Evolutionary conservation across 2,113 vertebrate genomes (phyloP).

Genomic region (Entosphenus tridentatus): DNA sequence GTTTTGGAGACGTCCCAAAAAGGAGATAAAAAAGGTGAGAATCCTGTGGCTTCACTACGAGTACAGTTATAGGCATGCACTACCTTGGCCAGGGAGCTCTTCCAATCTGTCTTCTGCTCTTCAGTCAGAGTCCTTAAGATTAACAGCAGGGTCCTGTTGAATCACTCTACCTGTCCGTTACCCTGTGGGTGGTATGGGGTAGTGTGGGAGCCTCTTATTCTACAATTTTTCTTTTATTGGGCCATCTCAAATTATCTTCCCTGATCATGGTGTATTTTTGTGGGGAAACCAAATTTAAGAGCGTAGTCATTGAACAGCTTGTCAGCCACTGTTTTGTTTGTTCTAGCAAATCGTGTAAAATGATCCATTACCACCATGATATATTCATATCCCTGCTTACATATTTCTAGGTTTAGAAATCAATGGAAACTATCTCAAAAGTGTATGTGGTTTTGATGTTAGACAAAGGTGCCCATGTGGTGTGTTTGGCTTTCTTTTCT

Average conservation of each 20-base stretch:
- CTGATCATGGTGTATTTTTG: conserved; percentile 6
- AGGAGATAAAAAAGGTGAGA: too few relatives aligned
- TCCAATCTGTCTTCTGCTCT: conserved; percentile 1
- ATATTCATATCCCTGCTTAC: conserved; percentile 8
- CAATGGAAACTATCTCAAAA: conserved; percentile 10
- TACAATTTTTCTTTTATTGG: not conserved
- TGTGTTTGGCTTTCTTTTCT: conserved; percentile 5
- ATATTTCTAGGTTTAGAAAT: conserved; percentile 8
- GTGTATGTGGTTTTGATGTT: conserved; percentile 8
- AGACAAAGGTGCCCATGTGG: conserved; percentile 9
- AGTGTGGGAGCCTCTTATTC: conserved; percentile 2
- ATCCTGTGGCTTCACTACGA: too few relatives aligned
- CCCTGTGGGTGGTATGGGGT: conserved; percentile 6
- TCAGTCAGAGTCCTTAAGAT: conserved; percentile 1
- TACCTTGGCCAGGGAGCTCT: too few relatives aligned
- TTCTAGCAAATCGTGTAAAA: conserved; percentile 6
- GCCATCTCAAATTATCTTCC: conserved; percentile 7
- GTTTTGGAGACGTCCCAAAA: too few relatives aligned
- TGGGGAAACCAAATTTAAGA: conserved; percentile 6
- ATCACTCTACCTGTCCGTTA: conserved; percentile 6
- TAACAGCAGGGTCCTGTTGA: not conserved
- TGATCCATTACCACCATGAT: conserved; percentile 8
- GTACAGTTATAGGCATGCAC: too few relatives aligned
- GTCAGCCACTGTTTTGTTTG: conserved; percentile 7
- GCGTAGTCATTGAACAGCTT: conserved; percentile 8